Base-by-base conservation (phyloP, 2,797 vertebrate species). In the Megaceryle alcyon region DNA sequence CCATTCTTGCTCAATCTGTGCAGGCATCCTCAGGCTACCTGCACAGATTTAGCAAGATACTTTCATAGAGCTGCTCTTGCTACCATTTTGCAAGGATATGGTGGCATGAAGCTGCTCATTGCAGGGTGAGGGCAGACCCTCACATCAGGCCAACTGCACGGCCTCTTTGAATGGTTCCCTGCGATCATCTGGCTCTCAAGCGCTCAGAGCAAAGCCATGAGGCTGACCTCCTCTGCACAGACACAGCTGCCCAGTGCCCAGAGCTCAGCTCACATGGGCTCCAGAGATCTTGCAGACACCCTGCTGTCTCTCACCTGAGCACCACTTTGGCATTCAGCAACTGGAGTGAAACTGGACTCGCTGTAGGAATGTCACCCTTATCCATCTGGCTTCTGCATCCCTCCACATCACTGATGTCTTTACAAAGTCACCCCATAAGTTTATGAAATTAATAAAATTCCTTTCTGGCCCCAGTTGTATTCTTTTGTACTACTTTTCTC, bases 191-290 rank as follows among this genome's bases (percentile, higher is more conserved):
- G 66, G 41, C 12, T 82, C 46, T 37, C 1, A 4, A 2, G 3
- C 0, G 2, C 57, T n/a, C n/a, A 5, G 25, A 41, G 35, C 1
- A 1, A 54, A 84, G 63, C 41, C 3, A 0, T 9, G 5, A 49
- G 9, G 33, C 63, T 81, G 25, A 13, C 4, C 49, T 22, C 41
- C 26, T 6, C 0, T 12, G 56, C 54, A 14, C 14, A 37, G 35
- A 46, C 82, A 56, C 41, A 17, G 37, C 82, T 56, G 65, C 43
- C 37, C 54, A 28, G 18, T 0, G 23, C 0, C 0, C 35, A 39
- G 65, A 39, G 60, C 60, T 78, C 56, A 26, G 75, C 35, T 68
- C 70, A 10, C 69, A 17, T 13, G 18, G 41, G 56, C 20, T 78
- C 75, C 14, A 17, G 69, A 61, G 35, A 11, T 21, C 85, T 15